These are phyloP conservation scores for Lycocorax pyrrhopterus DNA, from an alignment of 2,113 vertebrate genomes.

Conservation along the genomic window DNA sequence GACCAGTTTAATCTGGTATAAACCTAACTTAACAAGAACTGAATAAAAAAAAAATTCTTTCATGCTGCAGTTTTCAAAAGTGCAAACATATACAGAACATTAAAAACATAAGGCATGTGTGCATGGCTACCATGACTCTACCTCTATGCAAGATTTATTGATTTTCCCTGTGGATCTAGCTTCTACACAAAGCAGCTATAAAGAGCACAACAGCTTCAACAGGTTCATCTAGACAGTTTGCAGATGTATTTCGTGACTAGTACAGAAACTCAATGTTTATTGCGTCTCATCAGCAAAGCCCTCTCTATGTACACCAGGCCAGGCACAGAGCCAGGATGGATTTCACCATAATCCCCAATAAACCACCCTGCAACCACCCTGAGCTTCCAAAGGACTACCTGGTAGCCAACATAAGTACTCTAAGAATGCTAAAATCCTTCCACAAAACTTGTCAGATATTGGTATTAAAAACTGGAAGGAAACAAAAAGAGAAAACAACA, in stretches of 20 bases:
- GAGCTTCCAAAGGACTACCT: background rate
- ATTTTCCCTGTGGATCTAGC: background rate
- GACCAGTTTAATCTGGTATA: background rate
- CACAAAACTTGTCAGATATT: background rate
- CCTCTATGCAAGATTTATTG: background rate
- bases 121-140: background rate
- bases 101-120: fast-evolving
- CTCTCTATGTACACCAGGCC: background rate
- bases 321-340: background rate
- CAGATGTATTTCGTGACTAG: background rate
- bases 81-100: background rate
- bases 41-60: background rate
- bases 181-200: background rate
- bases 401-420: background rate
- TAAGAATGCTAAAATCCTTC: background rate
- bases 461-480: background rate
- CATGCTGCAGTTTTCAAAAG: background rate
- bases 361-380: background rate
- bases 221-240: background rate
- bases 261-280: background rate
- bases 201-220: background rate
- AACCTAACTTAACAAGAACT: background rate
- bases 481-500: background rate
- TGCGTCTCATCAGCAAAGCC: background rate
- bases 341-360: background rate